Evolutionary conservation across 2,797 vertebrate genomes (phyloP), one percentile per base, ranked within the genome.

Genomic region (Gymnopithys bicolor): DNA sequence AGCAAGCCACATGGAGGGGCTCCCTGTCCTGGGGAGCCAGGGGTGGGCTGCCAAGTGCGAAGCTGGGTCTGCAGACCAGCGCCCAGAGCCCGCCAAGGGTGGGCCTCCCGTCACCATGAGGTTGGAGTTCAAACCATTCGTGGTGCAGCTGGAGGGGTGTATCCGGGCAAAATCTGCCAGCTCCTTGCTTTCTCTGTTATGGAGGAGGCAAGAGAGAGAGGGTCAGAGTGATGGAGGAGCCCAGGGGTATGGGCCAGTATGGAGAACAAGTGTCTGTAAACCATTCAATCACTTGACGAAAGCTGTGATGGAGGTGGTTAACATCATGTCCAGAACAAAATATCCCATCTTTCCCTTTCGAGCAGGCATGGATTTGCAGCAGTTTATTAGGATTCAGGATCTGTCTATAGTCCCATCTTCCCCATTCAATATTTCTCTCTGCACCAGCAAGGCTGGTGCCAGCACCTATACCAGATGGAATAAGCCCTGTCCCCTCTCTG

Each of bases 91-190:
- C 0, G 98, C 94, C 94, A 99, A 96, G 1, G 98, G 64, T 0
- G 99, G 98, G n/a, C 99, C 99, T 63, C 99, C 99, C 0, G 99
- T 99, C 96, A 99, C 99, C 99, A 99, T 98, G 64, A 99, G 98
- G 94, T 99, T 98, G 86, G 99, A 98, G 79, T 99, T 99, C 96
- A 99, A 97, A 90, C 99, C 97, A 0, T 98, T 98, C 0, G 98
- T 93, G 46, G 99, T 97, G 7, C 99, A 98, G 87, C 98, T 95
- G 1, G 98, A 92, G 2, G 99, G 98, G 94, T 99, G 99, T 89
- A 99, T 98, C 83, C 98, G 98, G 58, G 99, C 98, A 82, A 99
- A 98, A 93, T 99, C 99, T 0, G 99, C 98, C 97, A 99, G 97
- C 95, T 99, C 99, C 96, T 99, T 99, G 92, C 98, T 99, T 96